These are phyloP conservation scores for Patella depressa DNA, from an alignment of 2,888 invertebrate genomes.

Conservation along the genomic window DNA sequence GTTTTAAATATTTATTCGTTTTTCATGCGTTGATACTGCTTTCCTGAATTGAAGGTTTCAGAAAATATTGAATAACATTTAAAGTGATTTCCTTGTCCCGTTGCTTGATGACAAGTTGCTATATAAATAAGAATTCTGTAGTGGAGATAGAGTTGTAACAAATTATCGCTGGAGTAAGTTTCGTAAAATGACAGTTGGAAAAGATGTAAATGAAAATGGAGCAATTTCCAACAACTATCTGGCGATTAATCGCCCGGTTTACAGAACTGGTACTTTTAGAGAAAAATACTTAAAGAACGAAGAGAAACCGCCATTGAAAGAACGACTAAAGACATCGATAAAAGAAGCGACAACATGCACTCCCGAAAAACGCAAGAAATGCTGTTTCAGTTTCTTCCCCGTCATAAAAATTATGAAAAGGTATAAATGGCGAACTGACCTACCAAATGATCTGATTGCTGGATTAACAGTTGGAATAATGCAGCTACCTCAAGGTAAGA, in stretches of 20 bases:
- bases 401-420: constrained; percentile 63
- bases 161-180: too few relatives aligned
- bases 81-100: too few relatives aligned
- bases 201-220: constrained; percentile 6
- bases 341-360: constrained; percentile 39
- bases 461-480: constrained; percentile 84
- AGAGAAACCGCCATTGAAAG: constrained; percentile 12
- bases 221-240: constrained; percentile 7
- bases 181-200: not conserved
- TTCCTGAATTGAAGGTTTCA: too few relatives aligned
- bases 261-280: constrained; percentile 34
- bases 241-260: constrained; percentile 35
- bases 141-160: too few relatives aligned
- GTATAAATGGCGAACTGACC: constrained; percentile 71
- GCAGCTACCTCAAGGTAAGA: constrained; percentile 71
- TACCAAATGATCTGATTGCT: constrained; percentile 83
- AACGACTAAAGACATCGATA: constrained; percentile 21
- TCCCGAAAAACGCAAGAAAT: constrained; percentile 41
- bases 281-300: constrained; percentile 38
- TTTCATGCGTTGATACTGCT: too few relatives aligned
- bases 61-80: too few relatives aligned
- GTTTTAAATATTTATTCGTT: too few relatives aligned
- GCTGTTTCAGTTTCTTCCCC: constrained; percentile 54
- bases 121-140: too few relatives aligned
- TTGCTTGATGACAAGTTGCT: too few relatives aligned